Conservation (phyloP, 2,888 invertebrate genomes). For the Leucoma salicis region DNA sequence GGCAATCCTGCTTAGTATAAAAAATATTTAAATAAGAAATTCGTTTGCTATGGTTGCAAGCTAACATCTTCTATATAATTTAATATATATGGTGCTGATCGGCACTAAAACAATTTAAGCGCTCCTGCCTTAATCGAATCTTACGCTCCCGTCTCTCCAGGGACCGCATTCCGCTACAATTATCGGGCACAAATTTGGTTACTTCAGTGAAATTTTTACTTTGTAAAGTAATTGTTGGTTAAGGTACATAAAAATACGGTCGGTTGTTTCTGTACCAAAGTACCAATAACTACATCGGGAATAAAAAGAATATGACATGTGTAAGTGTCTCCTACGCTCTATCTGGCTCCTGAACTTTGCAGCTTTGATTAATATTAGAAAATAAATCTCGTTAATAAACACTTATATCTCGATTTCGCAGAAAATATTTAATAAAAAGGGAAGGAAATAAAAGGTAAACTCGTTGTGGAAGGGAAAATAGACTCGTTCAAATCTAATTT, state of each 20-base stretch:
- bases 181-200: conserved; percentile 65
- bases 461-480: conserved; percentile 63
- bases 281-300: no score
- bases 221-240: conserved; percentile 14
- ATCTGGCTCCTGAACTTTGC: no score
- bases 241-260: no score
- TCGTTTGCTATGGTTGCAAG: no score
- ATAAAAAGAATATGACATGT: no score
- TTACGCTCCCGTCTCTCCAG: conserved; percentile 44
- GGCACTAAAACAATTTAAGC: conserved; percentile 72
- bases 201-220: conserved; percentile 38
- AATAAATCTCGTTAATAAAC: not conserved
- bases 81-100: conserved; percentile 41
- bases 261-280: no score
- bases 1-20: not conserved
- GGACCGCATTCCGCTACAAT: conserved; percentile 60
- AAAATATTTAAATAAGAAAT: not conserved
- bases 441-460: conserved; percentile 67
- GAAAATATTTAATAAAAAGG: conserved; percentile 55
- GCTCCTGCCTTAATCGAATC: conserved; percentile 64
- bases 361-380: no score
- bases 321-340: no score
- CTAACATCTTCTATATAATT: no score
- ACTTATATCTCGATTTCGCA: conserved; percentile 22
- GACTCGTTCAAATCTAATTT: conserved; percentile 83